Conservation (phyloP, 1,140 invertebrate species). For the Drosophila miranda region DNA sequence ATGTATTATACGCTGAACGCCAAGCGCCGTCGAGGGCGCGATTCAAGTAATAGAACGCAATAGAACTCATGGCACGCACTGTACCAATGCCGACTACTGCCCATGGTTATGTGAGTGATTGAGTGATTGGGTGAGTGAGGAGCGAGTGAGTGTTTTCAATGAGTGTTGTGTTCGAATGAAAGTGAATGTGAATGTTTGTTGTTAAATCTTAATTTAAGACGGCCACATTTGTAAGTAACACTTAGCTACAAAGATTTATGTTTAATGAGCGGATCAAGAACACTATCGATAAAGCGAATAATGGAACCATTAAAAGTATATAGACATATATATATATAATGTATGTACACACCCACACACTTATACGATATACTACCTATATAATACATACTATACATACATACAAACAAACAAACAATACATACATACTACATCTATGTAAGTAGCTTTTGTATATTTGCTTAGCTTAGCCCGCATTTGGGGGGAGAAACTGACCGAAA, state of each 20-base stretch:
- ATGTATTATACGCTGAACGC: slow-evolving; percentile 34
- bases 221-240: slow-evolving; percentile 72
- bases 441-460: slow-evolving; percentile 78
- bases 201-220: slow-evolving; percentile 60
- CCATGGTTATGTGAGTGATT: slow-evolving; percentile 57
- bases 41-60: slow-evolving; percentile 33
- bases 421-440: slow-evolving; percentile 63
- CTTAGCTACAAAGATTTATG: slow-evolving; percentile 61
- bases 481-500: slow-evolving; percentile 29
- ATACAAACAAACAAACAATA: slow-evolving; percentile 36
- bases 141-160: slow-evolving; percentile 2
- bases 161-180: slow-evolving; percentile 10
- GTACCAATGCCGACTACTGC: slow-evolving; percentile 67
- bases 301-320: slow-evolving; percentile 45
- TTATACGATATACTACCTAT: slow-evolving; percentile 14
- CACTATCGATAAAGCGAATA: slow-evolving; percentile 46
- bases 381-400: slow-evolving; percentile 24
- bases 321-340: slow-evolving; percentile 23
- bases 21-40: slow-evolving; percentile 27
- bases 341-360: slow-evolving; percentile 10
- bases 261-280: slow-evolving; percentile 58
- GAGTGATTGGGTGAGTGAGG: slow-evolving; percentile 8
- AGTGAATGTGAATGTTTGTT: slow-evolving; percentile 20
- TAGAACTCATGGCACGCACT: slow-evolving; percentile 56
- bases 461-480: slow-evolving; percentile 62